phyloP scores from a whole-genome alignment of 2,797 vertebrate genomes.

The Catharus ustulatus region DNA sequence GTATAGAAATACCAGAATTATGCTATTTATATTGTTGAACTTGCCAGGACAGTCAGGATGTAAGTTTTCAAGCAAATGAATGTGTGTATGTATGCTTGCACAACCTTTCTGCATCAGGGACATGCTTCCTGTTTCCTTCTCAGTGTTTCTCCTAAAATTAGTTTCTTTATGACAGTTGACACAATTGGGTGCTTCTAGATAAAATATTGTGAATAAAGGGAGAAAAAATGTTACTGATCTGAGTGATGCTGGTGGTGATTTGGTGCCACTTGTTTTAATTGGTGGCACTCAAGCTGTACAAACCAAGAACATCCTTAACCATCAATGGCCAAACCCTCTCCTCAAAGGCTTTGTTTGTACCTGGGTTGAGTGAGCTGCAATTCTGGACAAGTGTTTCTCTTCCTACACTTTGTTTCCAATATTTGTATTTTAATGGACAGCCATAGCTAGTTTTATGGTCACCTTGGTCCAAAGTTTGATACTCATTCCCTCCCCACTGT shows the following conservation, averaged over 20 bases:
- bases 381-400: neutral
- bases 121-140: constrained; percentile 37
- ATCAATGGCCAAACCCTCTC: neutral
- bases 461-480: neutral
- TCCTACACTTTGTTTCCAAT: neutral
- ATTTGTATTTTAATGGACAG: neutral
- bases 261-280: neutral
- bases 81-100: neutral
- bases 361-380: neutral
- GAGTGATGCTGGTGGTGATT: neutral
- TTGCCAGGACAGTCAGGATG: neutral
- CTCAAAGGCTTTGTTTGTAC: neutral
- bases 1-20: neutral
- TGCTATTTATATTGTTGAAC: neutral
- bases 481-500: neutral
- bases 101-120: neutral
- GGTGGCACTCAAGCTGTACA: neutral
- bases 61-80: constrained; percentile 7
- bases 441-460: neutral
- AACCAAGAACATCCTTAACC: neutral
- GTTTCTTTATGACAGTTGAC: neutral
- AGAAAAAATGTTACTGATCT: neutral
- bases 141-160: constrained; percentile 43
- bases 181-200: neutral
- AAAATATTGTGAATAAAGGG: neutral